phyloP scores from a whole-genome alignment of 2,113 vertebrate genomes.

The Rallus limicola region DNA sequence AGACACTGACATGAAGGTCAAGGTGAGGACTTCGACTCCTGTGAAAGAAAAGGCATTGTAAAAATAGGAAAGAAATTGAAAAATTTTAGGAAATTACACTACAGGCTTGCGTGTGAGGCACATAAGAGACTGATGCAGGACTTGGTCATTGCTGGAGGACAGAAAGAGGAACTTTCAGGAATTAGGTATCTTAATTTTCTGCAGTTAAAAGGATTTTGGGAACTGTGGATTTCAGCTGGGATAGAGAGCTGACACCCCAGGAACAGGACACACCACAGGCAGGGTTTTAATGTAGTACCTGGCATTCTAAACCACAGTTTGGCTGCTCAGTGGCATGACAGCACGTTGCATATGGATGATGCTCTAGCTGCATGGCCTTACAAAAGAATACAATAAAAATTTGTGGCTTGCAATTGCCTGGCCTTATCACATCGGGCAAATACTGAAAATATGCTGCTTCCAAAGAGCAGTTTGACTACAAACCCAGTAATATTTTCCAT shows the following conservation, averaged over 20 bases:
- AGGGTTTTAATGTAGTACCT: background rate
- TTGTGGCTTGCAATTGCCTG: background rate
- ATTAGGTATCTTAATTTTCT: background rate
- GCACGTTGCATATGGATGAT: background rate
- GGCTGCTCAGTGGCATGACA: background rate
- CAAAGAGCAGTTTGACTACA: background rate
- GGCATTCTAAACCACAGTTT: background rate
- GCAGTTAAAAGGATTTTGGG: background rate
- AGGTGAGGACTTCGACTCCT: slow-evolving; percentile 75
- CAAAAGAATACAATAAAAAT: background rate
- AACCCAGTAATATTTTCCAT: background rate
- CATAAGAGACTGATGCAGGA: background rate
- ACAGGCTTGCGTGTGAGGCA: background rate
- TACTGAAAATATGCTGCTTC: background rate
- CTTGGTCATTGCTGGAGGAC: background rate
- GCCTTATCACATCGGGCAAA: background rate
- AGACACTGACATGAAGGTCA: slow-evolving; percentile 91
- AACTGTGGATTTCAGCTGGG: background rate
- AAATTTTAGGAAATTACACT: background rate
- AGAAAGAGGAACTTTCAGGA: background rate
- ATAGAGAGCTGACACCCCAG: background rate
- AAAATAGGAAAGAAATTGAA: background rate
- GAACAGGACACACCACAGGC: background rate
- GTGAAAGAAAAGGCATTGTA: background rate
- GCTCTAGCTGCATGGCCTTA: background rate